phyloP scores from a whole-genome alignment of 2,797 vertebrate species.

The Chiloscyllium punctatum region DNA sequence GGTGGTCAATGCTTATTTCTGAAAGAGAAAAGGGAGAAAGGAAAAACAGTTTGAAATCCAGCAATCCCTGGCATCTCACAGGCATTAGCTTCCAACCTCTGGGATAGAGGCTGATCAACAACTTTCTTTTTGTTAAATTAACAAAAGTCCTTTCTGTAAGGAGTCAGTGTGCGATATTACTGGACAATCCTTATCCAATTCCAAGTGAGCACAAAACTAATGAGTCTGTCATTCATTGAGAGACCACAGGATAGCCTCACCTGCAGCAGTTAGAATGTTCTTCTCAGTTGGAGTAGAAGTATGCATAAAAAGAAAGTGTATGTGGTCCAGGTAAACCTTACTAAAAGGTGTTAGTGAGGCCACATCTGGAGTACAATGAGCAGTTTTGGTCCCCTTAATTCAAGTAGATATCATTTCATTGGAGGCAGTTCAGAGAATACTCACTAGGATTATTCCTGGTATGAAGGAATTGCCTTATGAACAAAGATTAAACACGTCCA shows the following conservation, averaged over 20 bases:
- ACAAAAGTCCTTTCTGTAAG: not conserved
- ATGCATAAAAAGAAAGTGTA: no score
- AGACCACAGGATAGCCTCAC: not conserved
- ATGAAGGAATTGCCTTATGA: no score
- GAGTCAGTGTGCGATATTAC: not conserved
- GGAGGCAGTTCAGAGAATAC: no score
- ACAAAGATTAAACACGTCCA: no score
- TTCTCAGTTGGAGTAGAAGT: not conserved
- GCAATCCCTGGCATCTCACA: not conserved
- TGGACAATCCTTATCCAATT: not conserved
- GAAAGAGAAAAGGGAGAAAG: not conserved
- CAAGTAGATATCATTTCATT: no score
- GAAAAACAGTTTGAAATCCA: not conserved
- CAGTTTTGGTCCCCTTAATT: no score
- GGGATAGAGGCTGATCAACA: not conserved
- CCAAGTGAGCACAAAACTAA: not conserved
- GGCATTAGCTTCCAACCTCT: not conserved
- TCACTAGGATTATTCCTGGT: no score
- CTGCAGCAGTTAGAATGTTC: not conserved
- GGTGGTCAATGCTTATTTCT: not conserved
- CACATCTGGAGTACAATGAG: no score
- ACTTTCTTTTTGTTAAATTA: not conserved
- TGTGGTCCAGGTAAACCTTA: no score
- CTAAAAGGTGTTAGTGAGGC: no score
- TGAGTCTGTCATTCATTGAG: not conserved